Base-by-base conservation (phyloP, 2,113 vertebrate genomes). In the Lophura nycthemera region DNA sequence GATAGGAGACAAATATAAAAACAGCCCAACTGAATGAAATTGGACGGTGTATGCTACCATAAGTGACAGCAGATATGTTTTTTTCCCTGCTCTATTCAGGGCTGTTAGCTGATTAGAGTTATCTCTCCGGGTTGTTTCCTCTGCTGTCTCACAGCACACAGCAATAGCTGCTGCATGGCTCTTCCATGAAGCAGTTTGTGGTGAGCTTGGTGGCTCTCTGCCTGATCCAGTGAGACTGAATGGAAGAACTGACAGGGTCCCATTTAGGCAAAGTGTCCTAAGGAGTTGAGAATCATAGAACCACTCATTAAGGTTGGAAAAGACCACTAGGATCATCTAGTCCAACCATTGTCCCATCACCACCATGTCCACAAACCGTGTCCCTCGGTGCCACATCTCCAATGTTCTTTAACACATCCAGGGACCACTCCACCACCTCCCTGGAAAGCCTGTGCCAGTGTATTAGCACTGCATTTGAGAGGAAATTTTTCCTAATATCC, bases 71-170 rank as follows among this genome's bases (percentile, higher is more conserved):
- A 1, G 6, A 42, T 29, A 29, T 22, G 59, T 82, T 84, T 47
- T 43, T 6, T 25, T 75, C 73, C 43, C 19, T 18, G 10, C 43
- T 90, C 56, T 63, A 1, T 82, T 71, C 74, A 54, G 67, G 34
- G n/a, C n/a, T 80, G 45, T 14, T 52, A 24, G 32, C 60, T 70
- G 71, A 67, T 81, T 88, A 84, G 38, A 32, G 22, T 66, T 89
- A 71, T 65, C 66, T 89, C 73, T 32, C 38, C 36, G 22, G 56
- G 18, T 43, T 80, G 16, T 71, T 54, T 75, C 25, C 24, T 61
- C 32, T 0, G 0, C 21, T 47, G 17, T 36, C 67, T 80, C 27
- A 29, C 0, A 0, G 11, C 8, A 1, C 4, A 4, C 10, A 52
- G 30, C 38, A 61, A 12, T 15, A 48, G 13, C 40, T 21, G 25